Conservation (phyloP, 2,888 invertebrate species). For the Chrysolina oricalcia region DNA sequence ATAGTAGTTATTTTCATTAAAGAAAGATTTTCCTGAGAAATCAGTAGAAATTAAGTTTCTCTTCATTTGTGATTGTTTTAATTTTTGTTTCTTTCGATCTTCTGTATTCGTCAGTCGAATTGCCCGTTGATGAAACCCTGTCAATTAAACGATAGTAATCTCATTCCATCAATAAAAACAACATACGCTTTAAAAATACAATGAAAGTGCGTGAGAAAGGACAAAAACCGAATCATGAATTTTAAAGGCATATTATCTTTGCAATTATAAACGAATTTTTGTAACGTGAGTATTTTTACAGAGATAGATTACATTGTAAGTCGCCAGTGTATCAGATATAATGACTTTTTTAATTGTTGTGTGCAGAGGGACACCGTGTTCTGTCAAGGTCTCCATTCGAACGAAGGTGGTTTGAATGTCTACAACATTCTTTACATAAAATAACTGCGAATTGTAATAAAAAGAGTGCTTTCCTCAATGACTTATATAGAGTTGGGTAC, state of each 20-base stretch:
- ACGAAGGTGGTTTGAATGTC: constrained; percentile 22
- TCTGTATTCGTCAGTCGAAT: constrained; percentile 5
- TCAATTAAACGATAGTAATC: constrained; percentile 23
- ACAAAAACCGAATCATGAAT: constrained; percentile 47
- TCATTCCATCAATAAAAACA: constrained; percentile 32
- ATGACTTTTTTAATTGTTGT: constrained; percentile 44
- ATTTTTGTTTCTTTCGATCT: constrained; percentile 10
- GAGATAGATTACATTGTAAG: constrained; percentile 48
- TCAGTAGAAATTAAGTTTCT: too few relatives aligned
- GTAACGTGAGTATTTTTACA: constrained; percentile 51
- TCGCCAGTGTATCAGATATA: constrained; percentile 41
- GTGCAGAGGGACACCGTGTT: constrained; percentile 42
- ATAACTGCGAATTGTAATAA: not conserved
- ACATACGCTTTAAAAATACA: constrained; percentile 32
- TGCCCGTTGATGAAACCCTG: constrained; percentile 1
- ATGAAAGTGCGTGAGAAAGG: constrained; percentile 47
- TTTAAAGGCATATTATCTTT: constrained; percentile 39
- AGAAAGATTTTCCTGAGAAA: too few relatives aligned
- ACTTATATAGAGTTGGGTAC: too few relatives aligned
- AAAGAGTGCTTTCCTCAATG: too few relatives aligned
- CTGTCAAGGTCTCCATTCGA: constrained; percentile 45
- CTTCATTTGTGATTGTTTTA: not conserved
- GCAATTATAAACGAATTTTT: constrained; percentile 48
- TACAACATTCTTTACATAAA: constrained; percentile 14
- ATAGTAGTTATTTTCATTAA: too few relatives aligned